These are phyloP conservation scores for Dicyrtoma fusca DNA, from an alignment of 2,888 invertebrate species.

Conservation along the genomic window DNA sequence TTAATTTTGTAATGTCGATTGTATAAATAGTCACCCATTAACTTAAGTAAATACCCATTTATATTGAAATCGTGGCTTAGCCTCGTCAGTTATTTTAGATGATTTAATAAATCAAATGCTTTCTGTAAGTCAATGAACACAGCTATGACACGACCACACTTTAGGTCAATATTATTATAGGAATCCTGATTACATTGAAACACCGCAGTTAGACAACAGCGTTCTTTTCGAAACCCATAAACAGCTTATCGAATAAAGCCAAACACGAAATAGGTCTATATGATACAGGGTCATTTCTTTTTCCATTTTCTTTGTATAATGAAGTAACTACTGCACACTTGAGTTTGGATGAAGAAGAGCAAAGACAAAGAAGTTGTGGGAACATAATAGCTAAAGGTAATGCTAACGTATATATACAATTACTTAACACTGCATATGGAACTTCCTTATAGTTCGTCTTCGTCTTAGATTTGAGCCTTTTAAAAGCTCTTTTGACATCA, in stretches of 20 bases:
- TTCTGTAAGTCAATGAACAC: constrained; percentile 51
- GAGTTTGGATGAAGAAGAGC: constrained; percentile 7
- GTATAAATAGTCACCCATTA: constrained; percentile 2
- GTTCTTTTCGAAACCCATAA: constrained; percentile 49
- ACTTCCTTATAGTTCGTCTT: background rate
- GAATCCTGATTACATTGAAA: constrained; percentile 42
- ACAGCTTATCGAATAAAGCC: constrained; percentile 44
- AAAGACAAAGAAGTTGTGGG: constrained; percentile 3
- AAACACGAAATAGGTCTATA: constrained; percentile 50
- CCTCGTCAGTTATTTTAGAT: no score
- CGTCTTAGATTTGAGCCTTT: no score
- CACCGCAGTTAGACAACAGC: constrained; percentile 50
- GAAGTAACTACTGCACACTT: constrained; percentile 33
- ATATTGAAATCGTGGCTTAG: no score
- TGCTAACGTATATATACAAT: background rate
- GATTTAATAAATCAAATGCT: constrained; percentile 56
- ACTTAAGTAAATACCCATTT: background rate
- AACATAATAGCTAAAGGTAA: constrained; percentile 5
- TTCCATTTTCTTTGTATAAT: constrained; percentile 42
- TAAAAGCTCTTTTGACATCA: no score
- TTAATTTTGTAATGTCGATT: background rate
- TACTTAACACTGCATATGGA: background rate
- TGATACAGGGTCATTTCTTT: constrained; percentile 34
- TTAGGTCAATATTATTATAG: constrained; percentile 38
- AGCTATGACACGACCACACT: constrained; percentile 29